Base-by-base conservation (phyloP, 2,797 vertebrate species). In the Danio albolineatus region DNA sequence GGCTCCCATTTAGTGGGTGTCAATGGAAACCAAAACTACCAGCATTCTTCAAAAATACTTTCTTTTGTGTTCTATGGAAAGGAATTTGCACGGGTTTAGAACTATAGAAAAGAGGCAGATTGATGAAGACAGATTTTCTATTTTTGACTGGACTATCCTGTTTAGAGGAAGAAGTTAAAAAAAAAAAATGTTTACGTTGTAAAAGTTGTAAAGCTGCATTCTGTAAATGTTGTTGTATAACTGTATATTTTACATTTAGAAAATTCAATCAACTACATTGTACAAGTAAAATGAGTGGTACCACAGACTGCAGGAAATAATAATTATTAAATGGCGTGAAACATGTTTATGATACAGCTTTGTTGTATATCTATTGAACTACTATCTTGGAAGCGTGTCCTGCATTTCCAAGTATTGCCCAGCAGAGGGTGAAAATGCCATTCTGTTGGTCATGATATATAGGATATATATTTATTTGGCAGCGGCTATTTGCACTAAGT, bases 341-440 rank as follows among this genome's bases (percentile, higher is more conserved):
- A n/a, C n/a, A 70, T 43, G 39, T 59, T 44, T 0, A 9, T 46
- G 41, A 19, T 17, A 2, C 21, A 49, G 28, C 9, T 48, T 69
- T 64, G 46, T 36, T 56, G 36, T 48, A 5, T 2, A 8, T 14
- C 10, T 4, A n/a, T n/a, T 28, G 28, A 28, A 2, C 10, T 41
- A 71, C 41, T 21, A 19, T 44, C 9, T 53, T 53, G 16, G 10
- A 71, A 41, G 13, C 10, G 7, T 19, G 7, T 3, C 41, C 14
- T 76, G 62, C 44, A 57, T 14, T 46, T 67, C 51, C 7, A 19
- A 44, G 41, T 21, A 9, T 36, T 77, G 39, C 41, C 73, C 61
- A 48, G 21, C 51, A 67, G 75, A 77, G 54, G 75, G 41, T 28
- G 59, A 51, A 21, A 7, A 43, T 28, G 19, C 14, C n/a, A 14